phyloP scores from a whole-genome alignment of 2,888 invertebrate genomes.

The Hypena proboscidalis region DNA sequence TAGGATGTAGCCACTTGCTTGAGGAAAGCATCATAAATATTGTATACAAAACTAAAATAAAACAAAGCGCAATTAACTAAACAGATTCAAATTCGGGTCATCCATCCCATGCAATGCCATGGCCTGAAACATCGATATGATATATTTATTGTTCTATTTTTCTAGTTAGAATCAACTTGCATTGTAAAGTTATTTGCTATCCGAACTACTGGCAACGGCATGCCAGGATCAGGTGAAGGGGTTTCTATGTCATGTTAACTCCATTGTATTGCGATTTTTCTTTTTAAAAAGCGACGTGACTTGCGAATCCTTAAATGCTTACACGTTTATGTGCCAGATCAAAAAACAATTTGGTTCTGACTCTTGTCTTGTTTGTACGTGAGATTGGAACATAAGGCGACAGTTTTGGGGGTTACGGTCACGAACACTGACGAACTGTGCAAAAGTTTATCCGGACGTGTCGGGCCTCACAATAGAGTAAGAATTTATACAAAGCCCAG shows the following conservation, averaged over 20 bases:
- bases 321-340: slow-evolving; percentile 73
- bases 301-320: slow-evolving; percentile 55
- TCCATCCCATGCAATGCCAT: background rate
- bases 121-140: slow-evolving; percentile 2
- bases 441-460: slow-evolving; percentile 63
- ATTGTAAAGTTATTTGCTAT: slow-evolving; percentile 16
- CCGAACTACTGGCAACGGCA: slow-evolving; percentile 13
- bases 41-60: no score
- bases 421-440: slow-evolving; percentile 58
- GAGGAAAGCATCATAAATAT: no score
- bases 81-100: no score
- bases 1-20: background rate
- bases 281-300: slow-evolving; percentile 57
- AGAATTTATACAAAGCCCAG: slow-evolving; percentile 51
- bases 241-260: slow-evolving; percentile 69
- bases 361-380: slow-evolving; percentile 71
- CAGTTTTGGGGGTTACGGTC: slow-evolving; percentile 65
- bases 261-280: slow-evolving; percentile 64
- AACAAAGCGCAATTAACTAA: no score
- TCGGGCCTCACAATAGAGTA: slow-evolving; percentile 52
- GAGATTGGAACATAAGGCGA: slow-evolving; percentile 63
- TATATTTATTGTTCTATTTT: slow-evolving; percentile 15
- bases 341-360: slow-evolving; percentile 75
- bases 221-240: slow-evolving; percentile 49
- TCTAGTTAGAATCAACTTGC: slow-evolving; percentile 10